A percentile compares a stretch with the other conserved stretches of the same genome.
Conservation (phyloP, 2,113 vertebrate species). For the Ahaetulla prasina region DNA sequence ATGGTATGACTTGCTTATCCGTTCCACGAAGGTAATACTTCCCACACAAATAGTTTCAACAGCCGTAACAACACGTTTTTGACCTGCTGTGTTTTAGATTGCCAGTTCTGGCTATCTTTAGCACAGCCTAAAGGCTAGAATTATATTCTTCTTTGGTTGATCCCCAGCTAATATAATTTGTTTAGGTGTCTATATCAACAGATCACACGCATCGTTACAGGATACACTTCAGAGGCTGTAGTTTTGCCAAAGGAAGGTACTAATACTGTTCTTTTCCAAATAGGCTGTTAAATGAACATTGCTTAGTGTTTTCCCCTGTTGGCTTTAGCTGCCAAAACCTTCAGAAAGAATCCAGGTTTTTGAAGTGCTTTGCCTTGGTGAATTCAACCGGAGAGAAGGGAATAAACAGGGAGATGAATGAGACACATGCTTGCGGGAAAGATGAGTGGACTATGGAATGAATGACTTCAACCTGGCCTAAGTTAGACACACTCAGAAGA, state of each 20-base stretch:
- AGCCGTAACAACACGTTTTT: background rate
- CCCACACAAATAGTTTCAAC: background rate
- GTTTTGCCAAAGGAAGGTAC: background rate
- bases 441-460: background rate
- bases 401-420: background rate
- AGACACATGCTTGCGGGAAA: background rate
- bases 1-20: background rate
- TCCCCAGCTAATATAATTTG: background rate
- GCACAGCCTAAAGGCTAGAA: background rate
- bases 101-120: background rate
- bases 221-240: background rate
- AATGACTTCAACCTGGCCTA: background rate
- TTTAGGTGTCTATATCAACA: background rate
- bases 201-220: background rate
- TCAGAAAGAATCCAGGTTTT: background rate
- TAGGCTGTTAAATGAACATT: background rate
- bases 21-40: background rate
- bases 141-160: background rate
- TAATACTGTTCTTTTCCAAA: background rate
- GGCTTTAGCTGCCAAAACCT: slow-evolving; percentile 10
- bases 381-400: background rate
- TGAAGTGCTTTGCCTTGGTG: background rate
- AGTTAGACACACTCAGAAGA: background rate
- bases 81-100: background rate
- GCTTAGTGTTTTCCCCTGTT: background rate